phyloP scores from a whole-genome alignment of 2,888 invertebrate genomes.

The Trichopoda pennipes region DNA sequence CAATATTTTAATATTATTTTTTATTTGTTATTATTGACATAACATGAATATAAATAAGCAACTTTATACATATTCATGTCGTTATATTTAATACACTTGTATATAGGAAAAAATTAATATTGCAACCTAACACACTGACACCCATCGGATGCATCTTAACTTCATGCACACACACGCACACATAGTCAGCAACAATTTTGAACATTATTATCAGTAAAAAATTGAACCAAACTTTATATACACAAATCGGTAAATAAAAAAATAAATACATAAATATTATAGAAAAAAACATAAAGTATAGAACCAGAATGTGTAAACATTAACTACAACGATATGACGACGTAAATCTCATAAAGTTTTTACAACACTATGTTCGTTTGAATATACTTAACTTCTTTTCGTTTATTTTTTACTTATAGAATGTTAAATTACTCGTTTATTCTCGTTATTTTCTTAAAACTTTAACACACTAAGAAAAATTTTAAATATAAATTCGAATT shows the following conservation, averaged over 20 bases:
- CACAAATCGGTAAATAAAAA: constrained; percentile 52
- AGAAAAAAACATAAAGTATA: neutral
- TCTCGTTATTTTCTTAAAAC: constrained; percentile 7
- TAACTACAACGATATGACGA: constrained; percentile 55
- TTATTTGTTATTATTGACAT: constrained; percentile 22
- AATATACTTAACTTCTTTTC: constrained; percentile 18
- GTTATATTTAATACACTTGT: constrained; percentile 6
- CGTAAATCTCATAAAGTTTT: constrained; percentile 68
- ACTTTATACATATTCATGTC: constrained; percentile 1
- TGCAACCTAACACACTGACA: constrained; percentile 56
- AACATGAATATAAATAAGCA: constrained; percentile 11
- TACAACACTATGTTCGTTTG: constrained; percentile 54
- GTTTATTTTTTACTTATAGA: constrained; percentile 1
- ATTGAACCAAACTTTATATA: constrained; percentile 52
- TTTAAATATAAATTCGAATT: neutral
- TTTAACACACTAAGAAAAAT: constrained; percentile 31
- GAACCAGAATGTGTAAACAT: constrained; percentile 40
- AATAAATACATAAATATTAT: neutral
- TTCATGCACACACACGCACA: constrained; percentile 7
- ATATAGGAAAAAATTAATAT: constrained; percentile 34
- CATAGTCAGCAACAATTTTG: constrained; percentile 50
- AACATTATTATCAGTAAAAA: constrained; percentile 54
- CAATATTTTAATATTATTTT: neutral
- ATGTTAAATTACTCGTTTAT: constrained; percentile 29
- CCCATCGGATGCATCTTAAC: constrained; percentile 45